phyloP scores from a whole-genome alignment of 2,888 invertebrate species.

The Liopterus haemorrhoidalis region DNA sequence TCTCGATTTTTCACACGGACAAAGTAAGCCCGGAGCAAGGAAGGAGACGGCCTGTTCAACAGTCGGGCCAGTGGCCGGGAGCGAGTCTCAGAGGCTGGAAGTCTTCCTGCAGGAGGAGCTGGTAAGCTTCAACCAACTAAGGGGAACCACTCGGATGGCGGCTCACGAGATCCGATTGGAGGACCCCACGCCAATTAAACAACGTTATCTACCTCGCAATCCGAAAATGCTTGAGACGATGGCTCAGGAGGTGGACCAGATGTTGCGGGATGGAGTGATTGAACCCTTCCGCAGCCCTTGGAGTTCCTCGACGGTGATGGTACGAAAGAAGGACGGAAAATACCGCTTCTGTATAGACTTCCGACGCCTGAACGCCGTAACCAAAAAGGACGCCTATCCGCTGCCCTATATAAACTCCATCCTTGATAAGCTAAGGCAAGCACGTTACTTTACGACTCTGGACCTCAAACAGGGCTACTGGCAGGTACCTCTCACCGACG shows the following conservation, averaged over 20 bases:
- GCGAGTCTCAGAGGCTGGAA: too few species aligned
- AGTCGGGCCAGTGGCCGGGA: too few species aligned
- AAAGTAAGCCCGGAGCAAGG: too few species aligned
- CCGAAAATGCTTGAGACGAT: conserved; percentile 20
- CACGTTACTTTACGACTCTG: conserved; percentile 30
- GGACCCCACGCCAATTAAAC: conserved; percentile 15
- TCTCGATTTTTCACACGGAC: too few species aligned
- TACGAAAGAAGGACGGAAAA: conserved; percentile 21
- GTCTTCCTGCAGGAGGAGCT: too few species aligned
- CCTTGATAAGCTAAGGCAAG: conserved; percentile 31
- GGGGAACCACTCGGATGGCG: neutral
- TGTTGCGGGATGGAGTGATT: conserved; percentile 23
- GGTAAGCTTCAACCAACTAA: neutral
- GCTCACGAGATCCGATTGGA: neutral
- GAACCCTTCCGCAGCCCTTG: conserved; percentile 25
- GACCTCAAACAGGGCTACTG: conserved; percentile 35
- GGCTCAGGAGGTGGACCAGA: conserved; percentile 20
- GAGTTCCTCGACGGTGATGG: conserved; percentile 24
- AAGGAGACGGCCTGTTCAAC: too few species aligned
- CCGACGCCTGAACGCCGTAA: conserved; percentile 29
- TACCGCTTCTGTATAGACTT: conserved; percentile 32
- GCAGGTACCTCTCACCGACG: conserved; percentile 29
- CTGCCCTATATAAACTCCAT: conserved; percentile 33
- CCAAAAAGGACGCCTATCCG: conserved; percentile 31
- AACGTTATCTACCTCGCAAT: conserved; percentile 21